phyloP scores from a whole-genome alignment of 2,797 vertebrate species.

The Vultur gryphus region DNA sequence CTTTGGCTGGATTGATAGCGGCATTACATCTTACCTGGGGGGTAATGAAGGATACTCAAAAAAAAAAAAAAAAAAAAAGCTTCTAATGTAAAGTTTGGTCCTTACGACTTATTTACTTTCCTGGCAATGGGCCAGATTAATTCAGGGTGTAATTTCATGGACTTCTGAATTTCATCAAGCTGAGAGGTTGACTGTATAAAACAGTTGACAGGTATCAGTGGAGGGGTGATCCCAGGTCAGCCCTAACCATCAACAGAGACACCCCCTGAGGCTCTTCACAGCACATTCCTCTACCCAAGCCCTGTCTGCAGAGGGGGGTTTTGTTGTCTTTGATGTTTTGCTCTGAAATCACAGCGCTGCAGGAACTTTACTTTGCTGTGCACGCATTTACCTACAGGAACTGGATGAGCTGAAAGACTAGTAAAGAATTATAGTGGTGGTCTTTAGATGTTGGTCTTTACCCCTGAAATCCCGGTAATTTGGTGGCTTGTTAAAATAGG shows the following conservation, averaged over 20 bases:
- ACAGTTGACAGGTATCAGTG: conserved; percentile 1
- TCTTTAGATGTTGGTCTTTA: not conserved
- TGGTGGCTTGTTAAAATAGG: not conserved
- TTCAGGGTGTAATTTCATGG: conserved; percentile 41
- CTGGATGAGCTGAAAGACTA: not conserved
- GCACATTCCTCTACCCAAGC: not conserved
- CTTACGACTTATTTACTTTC: not conserved
- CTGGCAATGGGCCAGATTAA: not conserved
- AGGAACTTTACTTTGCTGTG: not conserved
- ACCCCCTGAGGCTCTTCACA: not conserved
- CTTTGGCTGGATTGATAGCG: not conserved
- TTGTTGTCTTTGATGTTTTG: not conserved
- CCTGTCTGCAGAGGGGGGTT: not conserved
- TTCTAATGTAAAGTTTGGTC: not conserved
- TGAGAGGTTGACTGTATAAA: conserved; percentile 6
- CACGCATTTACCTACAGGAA: not conserved
- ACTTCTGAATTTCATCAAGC: conserved; percentile 40
- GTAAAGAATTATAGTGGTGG: not conserved
- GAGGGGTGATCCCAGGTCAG: conserved; percentile 4
- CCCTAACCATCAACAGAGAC: not conserved
- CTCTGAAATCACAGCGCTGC: not conserved
- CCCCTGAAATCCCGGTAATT: not conserved
- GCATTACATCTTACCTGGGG: not conserved
- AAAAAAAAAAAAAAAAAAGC: not conserved
- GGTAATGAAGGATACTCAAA: not conserved